A percentile compares a stretch with the other conserved stretches of the same genome.
Conservation (phyloP, 2,113 vertebrate genomes). For the Pelobates fuscus region DNA sequence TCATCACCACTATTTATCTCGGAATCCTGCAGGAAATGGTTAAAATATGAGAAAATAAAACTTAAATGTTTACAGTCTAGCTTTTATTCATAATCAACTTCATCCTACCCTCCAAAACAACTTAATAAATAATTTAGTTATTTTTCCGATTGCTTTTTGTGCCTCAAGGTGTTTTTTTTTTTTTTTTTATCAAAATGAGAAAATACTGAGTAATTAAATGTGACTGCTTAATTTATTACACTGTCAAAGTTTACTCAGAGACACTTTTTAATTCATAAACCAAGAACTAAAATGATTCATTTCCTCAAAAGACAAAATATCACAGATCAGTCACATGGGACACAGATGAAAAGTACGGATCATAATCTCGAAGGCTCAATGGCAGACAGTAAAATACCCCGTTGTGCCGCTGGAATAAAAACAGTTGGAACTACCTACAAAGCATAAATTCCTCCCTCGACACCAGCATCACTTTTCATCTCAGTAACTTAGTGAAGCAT, state of each 20-base stretch:
- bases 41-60: no score
- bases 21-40: neutral
- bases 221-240: slow-evolving; percentile 15
- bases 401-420: neutral
- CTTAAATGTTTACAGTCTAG: neutral
- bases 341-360: neutral
- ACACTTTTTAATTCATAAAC: slow-evolving; percentile 9
- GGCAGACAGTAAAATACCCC: neutral
- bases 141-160: slow-evolving; percentile 2
- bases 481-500: neutral
- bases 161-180: slow-evolving; percentile 24
- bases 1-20: no score
- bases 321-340: neutral
- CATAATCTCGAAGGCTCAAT: neutral
- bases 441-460: neutral
- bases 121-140: slow-evolving; percentile 9
- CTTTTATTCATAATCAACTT: neutral
- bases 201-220: slow-evolving; percentile 28
- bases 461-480: neutral
- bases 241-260: neutral
- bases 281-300: neutral
- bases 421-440: neutral
- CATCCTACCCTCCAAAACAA: neutral
- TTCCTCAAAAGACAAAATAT: no score
- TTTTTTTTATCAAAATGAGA: slow-evolving; percentile 2